phyloP scores from a whole-genome alignment of 2,888 invertebrate species.

The Nasonia oneida region DNA sequence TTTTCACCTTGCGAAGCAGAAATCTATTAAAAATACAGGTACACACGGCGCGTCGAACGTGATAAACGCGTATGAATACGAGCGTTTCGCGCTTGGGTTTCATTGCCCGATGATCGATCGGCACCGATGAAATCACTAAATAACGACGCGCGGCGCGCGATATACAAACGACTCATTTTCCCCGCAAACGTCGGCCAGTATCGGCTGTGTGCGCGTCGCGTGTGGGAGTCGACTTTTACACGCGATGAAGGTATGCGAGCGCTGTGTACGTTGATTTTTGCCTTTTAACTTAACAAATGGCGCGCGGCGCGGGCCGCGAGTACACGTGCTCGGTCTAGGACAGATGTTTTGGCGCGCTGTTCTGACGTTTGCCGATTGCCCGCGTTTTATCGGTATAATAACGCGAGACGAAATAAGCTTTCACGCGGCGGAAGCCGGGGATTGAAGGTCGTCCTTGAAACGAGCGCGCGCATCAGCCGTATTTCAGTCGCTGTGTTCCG shows the following conservation, averaged over 20 bases:
- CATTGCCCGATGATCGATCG: slow-evolving; percentile 31
- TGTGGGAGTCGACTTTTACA: slow-evolving; percentile 22
- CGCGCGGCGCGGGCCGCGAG: neutral
- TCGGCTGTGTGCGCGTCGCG: neutral
- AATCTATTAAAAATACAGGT: neutral
- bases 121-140: slow-evolving; percentile 27
- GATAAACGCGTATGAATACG: neutral
- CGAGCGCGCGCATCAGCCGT: slow-evolving; percentile 12
- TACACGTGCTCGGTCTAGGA: neutral
- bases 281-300: slow-evolving; percentile 9
- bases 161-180: slow-evolving; percentile 17
- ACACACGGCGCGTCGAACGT: neutral
- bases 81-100: neutral
- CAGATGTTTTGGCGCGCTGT: neutral
- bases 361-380: neutral
- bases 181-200: neutral
- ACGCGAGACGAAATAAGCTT: neutral
- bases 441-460: slow-evolving; percentile 47
- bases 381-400: too few relatives aligned
- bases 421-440: slow-evolving; percentile 22
- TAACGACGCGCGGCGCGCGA: slow-evolving; percentile 1
- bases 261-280: slow-evolving; percentile 17
- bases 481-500: slow-evolving; percentile 27
- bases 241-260: slow-evolving; percentile 2
- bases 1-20: neutral